Evolutionary conservation across 2,888 invertebrate species (phyloP).

Genomic region (Meloe dianella): DNA sequence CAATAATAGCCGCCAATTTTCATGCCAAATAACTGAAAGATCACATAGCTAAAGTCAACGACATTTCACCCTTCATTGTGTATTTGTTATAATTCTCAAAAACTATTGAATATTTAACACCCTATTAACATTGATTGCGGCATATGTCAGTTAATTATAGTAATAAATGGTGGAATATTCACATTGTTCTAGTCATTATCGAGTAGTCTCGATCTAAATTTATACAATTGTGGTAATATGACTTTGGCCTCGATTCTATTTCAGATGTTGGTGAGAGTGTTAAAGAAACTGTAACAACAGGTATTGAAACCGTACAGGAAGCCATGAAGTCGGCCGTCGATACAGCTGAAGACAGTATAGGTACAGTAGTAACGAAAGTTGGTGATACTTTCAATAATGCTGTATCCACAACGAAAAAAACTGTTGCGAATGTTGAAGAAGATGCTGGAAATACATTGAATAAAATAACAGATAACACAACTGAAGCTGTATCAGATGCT

Average conservation of each 20-base stretch:
- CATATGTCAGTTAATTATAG: not conserved
- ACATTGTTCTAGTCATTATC: too few relatives aligned
- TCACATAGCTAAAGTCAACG: not conserved
- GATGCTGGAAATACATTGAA: constrained; percentile 45
- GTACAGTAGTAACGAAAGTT: constrained; percentile 51
- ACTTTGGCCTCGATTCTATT: constrained; percentile 3
- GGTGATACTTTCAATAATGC: constrained; percentile 50
- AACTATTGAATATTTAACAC: not conserved
- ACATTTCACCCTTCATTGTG: not conserved
- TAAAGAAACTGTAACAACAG: constrained; percentile 48
- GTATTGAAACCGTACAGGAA: constrained; percentile 53
- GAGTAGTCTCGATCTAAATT: not conserved
- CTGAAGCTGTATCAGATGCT: constrained; percentile 54
- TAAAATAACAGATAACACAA: constrained; percentile 43
- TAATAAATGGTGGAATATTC: not conserved
- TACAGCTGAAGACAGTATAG: constrained; percentile 53
- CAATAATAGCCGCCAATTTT: not conserved
- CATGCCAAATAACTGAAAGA: not conserved
- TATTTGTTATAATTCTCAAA: not conserved
- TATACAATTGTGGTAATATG: not conserved
- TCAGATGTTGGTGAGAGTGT: constrained; percentile 51
- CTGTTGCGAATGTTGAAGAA: constrained; percentile 38
- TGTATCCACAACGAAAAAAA: constrained; percentile 43
- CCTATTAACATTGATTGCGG: not conserved
- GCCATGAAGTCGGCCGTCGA: constrained; percentile 50